These are phyloP conservation scores for Parelbella ahira DNA, from an alignment of 2,888 invertebrate genomes.

Conservation along the genomic window DNA sequence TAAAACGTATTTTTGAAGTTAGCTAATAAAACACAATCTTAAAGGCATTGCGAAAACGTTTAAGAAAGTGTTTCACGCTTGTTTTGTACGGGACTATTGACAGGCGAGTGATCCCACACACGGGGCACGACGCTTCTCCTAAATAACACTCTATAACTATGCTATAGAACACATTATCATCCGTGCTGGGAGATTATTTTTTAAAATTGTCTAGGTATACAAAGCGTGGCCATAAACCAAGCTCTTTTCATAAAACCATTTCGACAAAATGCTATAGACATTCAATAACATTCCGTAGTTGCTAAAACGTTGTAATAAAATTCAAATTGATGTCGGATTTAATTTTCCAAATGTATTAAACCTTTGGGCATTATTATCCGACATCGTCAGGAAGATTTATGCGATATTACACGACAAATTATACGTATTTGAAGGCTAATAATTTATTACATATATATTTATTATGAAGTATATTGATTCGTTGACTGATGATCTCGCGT, in stretches of 20 bases:
- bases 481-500: slow-evolving; percentile 6
- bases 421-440: slow-evolving; percentile 19
- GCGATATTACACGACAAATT: slow-evolving; percentile 26
- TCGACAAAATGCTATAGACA: slow-evolving; percentile 11
- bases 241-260: slow-evolving; percentile 29
- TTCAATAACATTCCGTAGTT: not conserved
- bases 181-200: slow-evolving; percentile 11
- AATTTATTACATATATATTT: slow-evolving; percentile 21
- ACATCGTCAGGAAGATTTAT: slow-evolving; percentile 27
- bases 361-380: slow-evolving; percentile 17
- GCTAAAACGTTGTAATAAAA: not conserved
- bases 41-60: slow-evolving; percentile 24
- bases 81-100: slow-evolving; percentile 27
- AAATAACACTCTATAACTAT: not conserved
- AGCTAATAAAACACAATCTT: slow-evolving; percentile 7
- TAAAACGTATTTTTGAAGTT: too few relatives aligned
- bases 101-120: slow-evolving; percentile 10
- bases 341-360: not conserved
- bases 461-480: slow-evolving; percentile 6
- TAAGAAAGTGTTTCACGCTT: slow-evolving; percentile 26
- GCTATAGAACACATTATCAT: slow-evolving; percentile 1
- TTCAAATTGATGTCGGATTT: slow-evolving; percentile 3
- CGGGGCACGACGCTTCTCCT: too few relatives aligned
- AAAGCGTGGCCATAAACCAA: slow-evolving; percentile 28
- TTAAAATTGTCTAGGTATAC: slow-evolving; percentile 28